phyloP scores from a whole-genome alignment of 2,113 vertebrate genomes.

The Hippocampus zosterae region DNA sequence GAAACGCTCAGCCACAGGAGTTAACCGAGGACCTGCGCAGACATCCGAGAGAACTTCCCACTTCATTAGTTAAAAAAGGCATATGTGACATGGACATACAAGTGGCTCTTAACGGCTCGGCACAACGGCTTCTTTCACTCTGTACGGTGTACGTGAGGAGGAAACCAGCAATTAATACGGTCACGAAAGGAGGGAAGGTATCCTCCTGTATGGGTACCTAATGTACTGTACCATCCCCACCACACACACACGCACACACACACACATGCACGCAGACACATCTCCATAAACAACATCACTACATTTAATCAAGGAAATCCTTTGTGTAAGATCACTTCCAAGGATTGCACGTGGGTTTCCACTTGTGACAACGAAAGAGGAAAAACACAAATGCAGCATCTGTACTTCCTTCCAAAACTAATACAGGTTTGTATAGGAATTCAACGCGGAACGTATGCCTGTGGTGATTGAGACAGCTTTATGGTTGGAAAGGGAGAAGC shows the following conservation, averaged over 20 bases:
- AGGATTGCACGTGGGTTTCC: background rate
- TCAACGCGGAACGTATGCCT: conserved; percentile 21
- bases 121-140: conserved; percentile 52
- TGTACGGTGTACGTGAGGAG: conserved; percentile 57
- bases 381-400: background rate
- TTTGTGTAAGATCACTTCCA: background rate
- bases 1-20: conserved; percentile 38
- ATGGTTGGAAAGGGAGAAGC: background rate
- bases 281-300: conserved; percentile 39
- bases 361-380: background rate
- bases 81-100: conserved; percentile 33
- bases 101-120: conserved; percentile 43
- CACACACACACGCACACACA: conserved; percentile 1
- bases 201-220: conserved; percentile 34
- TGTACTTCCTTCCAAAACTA: conserved; percentile 2
- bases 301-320: conserved; percentile 36
- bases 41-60: conserved; percentile 42
- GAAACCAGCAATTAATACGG: conserved; percentile 61
- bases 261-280: background rate
- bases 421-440: background rate
- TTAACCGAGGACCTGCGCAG: conserved; percentile 27
- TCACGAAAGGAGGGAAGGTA: conserved; percentile 33
- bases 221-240: conserved; percentile 52
- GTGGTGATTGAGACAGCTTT: background rate
- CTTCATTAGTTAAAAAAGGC: conserved; percentile 49